A percentile compares a stretch with the other conserved stretches of the same genome.
Evolutionary conservation across 1,140 invertebrate genomes (phyloP).

Genomic region (Micrasema minimum): DNA sequence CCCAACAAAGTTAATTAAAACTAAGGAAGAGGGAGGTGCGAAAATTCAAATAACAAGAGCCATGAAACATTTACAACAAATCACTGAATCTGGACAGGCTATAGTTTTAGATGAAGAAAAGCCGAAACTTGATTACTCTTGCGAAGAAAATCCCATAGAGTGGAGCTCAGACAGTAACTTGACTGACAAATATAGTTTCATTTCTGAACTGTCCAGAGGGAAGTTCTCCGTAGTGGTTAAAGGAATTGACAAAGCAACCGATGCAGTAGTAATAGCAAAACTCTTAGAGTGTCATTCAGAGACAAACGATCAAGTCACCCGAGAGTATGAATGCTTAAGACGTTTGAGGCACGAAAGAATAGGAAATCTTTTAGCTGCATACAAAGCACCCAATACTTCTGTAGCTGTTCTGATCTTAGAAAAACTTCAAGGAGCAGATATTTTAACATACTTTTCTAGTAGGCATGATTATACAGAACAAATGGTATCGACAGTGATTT

Average conservation of each 20-base stretch:
- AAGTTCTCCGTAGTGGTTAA: slow-evolving; percentile 87
- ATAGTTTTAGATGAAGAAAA: slow-evolving; percentile 72
- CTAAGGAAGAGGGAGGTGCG: slow-evolving; percentile 72
- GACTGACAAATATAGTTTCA: slow-evolving; percentile 81
- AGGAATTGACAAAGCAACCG: slow-evolving; percentile 79
- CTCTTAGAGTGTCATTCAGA: slow-evolving; percentile 77
- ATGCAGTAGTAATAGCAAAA: slow-evolving; percentile 81
- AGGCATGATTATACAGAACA: slow-evolving; percentile 91
- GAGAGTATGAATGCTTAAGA: slow-evolving; percentile 85
- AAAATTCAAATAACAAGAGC: slow-evolving; percentile 81
- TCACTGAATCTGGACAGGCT: slow-evolving; percentile 82
- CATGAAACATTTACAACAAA: slow-evolving; percentile 84
- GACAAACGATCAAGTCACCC: slow-evolving; percentile 73
- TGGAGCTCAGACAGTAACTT: slow-evolving; percentile 76
- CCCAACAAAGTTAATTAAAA: slow-evolving; percentile 76
- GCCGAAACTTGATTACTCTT: slow-evolving; percentile 76
- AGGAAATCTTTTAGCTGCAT: slow-evolving; percentile 78
- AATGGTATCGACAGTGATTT: slow-evolving; percentile 85
- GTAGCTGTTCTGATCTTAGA: slow-evolving; percentile 84
- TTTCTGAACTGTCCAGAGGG: slow-evolving; percentile 85
- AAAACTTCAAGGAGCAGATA: slow-evolving; percentile 90
- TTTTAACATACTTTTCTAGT: slow-evolving; percentile 87
- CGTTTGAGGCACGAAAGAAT: slow-evolving; percentile 87
- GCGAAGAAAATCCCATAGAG: slow-evolving; percentile 78
- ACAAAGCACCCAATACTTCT: slow-evolving; percentile 72